Percentiles rank a stretch among this genome's conserved stretches.
Evolutionary conservation across 2,797 vertebrate species (phyloP).

Genomic region (Apodemus agrarius): DNA sequence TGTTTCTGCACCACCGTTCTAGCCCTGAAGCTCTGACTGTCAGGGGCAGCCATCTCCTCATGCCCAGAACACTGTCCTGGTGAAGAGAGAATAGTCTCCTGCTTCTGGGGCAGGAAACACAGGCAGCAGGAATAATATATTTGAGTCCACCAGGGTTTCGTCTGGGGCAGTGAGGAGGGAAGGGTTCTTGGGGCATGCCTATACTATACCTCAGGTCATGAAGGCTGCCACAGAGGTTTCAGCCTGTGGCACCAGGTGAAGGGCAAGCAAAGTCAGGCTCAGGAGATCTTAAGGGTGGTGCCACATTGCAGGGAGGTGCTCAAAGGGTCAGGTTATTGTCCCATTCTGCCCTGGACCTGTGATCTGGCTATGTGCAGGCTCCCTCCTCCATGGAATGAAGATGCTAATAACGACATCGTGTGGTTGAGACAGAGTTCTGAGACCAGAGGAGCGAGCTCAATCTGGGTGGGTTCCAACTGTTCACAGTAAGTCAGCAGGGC

Average conservation of each 20-base stretch:
- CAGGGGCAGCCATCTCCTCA: neutral
- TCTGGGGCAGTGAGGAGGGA: neutral
- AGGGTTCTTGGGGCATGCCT: neutral
- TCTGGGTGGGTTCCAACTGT: neutral
- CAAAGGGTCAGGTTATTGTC: neutral
- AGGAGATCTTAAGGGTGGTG: neutral
- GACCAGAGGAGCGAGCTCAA: neutral
- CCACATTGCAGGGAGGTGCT: neutral
- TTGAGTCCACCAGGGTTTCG: neutral
- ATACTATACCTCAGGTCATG: neutral
- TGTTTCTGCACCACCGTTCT: neutral
- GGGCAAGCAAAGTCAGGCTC: neutral
- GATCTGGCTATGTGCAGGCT: neutral
- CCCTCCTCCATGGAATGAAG: conserved; percentile 11
- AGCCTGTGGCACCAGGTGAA: neutral
- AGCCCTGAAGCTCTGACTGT: neutral
- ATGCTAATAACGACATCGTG: neutral
- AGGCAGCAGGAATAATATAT: neutral
- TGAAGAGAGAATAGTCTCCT: neutral
- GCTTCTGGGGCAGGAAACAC: neutral
- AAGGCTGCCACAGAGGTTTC: neutral
- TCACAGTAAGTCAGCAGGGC: neutral
- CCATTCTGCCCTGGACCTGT: neutral
- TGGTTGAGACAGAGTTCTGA: neutral
- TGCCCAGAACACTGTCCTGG: neutral